Evolutionary conservation across 2,113 vertebrate genomes (phyloP), one percentile per base, ranked within the genome.

Genomic region (Dipodomys stephensi): DNA sequence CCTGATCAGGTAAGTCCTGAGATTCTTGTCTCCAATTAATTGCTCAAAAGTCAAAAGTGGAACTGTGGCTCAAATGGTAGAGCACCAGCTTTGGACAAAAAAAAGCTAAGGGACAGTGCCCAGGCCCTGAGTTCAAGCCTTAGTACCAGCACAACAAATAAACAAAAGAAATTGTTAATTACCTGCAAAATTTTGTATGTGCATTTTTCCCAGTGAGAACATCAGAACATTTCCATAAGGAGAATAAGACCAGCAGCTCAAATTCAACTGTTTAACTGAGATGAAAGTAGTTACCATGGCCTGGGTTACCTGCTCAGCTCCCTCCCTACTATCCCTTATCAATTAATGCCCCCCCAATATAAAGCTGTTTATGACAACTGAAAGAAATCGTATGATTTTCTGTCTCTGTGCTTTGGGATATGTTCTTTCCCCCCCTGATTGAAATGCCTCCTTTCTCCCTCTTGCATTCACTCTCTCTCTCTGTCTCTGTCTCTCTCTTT

Each of bases 141-240:
- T 57, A 57, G 53, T 57, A 57, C 11, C 15, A 16, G 53, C 53
- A 57, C 53, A 57, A 39, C 35, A 57, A 57, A 2, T 1, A 57
- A 57, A 13, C 53, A 13, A 57, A 57, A 57, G 53, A 57, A 57
- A 57, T 57, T 57, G 53, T 18, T 57, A 71, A 73, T 83, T 72
- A 49, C n/a, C 57, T 25, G 60, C 25, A 94, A 39, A 85, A 82
- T 60, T 92, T 35, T 72, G 7, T 35, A 22, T 39, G 44, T 89
- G 69, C 23, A 25, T 62, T 92, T 94, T 87, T 7, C 82, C 46
- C 68, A 60, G 60, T 53, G 12, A 78, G 20, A 90, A 39, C 22
- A 83, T 79, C 5, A 67, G 72, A 68, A 20, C 53, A 79, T 92
- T 90, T 92, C 82, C 87, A 73, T n/a, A n/a, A 68, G 22, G 69